Conservation (phyloP, 2,797 vertebrate genomes). For the Enteromius thamalakanensis region DNA sequence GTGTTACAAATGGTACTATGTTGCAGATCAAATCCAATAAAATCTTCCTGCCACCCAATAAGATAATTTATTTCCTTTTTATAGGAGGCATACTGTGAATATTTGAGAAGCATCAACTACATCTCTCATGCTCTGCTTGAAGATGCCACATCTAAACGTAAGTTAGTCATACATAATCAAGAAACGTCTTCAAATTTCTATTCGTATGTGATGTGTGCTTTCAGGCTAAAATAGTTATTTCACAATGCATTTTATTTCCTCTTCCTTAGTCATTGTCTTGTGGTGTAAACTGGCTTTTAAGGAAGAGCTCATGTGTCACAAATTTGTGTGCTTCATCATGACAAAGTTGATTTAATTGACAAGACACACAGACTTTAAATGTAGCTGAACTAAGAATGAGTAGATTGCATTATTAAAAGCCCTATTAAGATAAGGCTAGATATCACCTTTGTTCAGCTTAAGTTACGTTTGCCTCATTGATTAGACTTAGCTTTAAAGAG, state of each 20-base stretch:
- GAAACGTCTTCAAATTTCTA: not conserved
- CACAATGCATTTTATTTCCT: constrained; percentile 3
- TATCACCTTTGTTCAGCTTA: not conserved
- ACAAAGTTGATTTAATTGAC: not conserved
- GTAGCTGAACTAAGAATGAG: not conserved
- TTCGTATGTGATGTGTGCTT: not conserved
- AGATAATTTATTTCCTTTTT: constrained; percentile 19
- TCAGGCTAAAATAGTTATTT: not conserved
- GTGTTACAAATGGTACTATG: not conserved
- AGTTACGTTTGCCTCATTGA: not conserved
- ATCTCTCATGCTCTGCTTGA: constrained; percentile 88
- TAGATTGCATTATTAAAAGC: constrained; percentile 18
- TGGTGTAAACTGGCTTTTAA: not conserved
- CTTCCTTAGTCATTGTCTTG: not conserved
- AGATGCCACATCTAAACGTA: constrained; percentile 80
- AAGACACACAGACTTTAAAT: not conserved
- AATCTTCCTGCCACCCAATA: constrained; percentile 5
- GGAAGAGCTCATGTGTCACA: not conserved
- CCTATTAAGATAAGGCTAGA: not conserved
- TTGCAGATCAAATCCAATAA: not conserved
- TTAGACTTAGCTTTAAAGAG: not conserved
- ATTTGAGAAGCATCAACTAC: constrained; percentile 86
- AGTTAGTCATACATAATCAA: constrained; percentile 28
- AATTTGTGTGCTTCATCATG: constrained; percentile 2
- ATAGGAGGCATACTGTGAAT: constrained; percentile 91